Base-by-base conservation (phyloP, 1,140 invertebrate species). In the Papilio machaon region DNA sequence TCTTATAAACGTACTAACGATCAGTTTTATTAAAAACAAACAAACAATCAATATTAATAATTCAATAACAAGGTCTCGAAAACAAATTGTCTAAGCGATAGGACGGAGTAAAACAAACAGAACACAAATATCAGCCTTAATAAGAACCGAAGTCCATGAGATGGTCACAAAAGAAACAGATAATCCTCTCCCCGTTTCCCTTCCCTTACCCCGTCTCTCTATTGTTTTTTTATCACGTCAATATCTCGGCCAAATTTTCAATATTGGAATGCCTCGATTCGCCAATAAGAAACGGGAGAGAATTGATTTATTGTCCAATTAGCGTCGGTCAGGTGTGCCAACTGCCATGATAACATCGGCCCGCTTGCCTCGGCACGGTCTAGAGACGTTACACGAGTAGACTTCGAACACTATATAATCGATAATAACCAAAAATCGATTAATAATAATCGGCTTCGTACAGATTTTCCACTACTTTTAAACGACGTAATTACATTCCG, bases 271-370 rank as follows among this genome's bases (percentile, higher is more conserved):
- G 93, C 91, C 91, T 90, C 91, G 93, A 93, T 94, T 92, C 92
- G 91, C 93, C 93, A 94, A 94, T 94, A 94, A 94, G 93, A 94
- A 94, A 90, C 92, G 90, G 89, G 93, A 87, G 91, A 94, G 92
- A 94, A 94, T 94, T 94, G 93, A 94, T 94, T 94, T 94, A 94
- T 94, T 94, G 93, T 94, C 93, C 93, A 94, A 94, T 94, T 94
- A 94, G 93, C 91, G 93, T 94, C 92, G 91, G 92, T 94, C 93
- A 94, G 92, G 93, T 94, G 93, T 94, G 93, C 93, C 93, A 94
- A 94, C 92, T 94, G 93, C 92, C 93, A 94, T 94, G 93, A 94
- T 94, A 94, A 91, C 89, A 94, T 94, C 93, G 91, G 88, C 89
- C 88, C 91, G 92, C 92, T 90, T 93, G 92, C 93, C 91, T 90